Percentiles rank a stretch among this genome's conserved stretches.
Conservation (phyloP, 2,888 invertebrate genomes). For the Paralinhomoeus sp. region DNA sequence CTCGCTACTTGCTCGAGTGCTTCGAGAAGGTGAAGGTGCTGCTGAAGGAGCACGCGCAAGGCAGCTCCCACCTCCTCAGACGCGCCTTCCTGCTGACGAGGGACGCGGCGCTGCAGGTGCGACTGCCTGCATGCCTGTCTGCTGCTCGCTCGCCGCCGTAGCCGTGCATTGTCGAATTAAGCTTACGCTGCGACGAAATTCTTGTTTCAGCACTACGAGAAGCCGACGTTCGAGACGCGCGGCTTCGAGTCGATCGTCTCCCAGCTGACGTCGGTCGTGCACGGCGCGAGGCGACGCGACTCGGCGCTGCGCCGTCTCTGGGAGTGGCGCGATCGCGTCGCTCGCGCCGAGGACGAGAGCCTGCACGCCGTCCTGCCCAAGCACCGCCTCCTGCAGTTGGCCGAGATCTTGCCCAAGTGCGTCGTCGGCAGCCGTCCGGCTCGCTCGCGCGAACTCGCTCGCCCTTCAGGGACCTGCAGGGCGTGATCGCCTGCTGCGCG, state of each 20-base stretch:
- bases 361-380: constrained; percentile 68
- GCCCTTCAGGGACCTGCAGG: background rate
- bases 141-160: no score
- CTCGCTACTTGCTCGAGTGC: constrained; percentile 73
- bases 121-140: no score
- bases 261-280: background rate
- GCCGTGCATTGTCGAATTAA: no score
- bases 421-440: no score
- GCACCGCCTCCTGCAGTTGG: constrained; percentile 70
- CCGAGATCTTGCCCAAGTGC: constrained; percentile 43
- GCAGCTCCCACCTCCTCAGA: constrained; percentile 1
- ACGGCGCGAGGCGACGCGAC: constrained; percentile 40
- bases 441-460: no score
- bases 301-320: constrained; percentile 41
- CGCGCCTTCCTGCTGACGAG: no score
- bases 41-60: constrained; percentile 26
- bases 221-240: constrained; percentile 43
- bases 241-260: constrained; percentile 47
- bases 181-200: background rate
- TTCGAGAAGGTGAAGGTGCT: constrained; percentile 55
- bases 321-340: constrained; percentile 56
- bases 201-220: constrained; percentile 45
- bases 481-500: background rate
- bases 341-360: constrained; percentile 69
- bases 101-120: no score